These are phyloP conservation scores for Cydia pomonella DNA, from an alignment of 1,140 invertebrate genomes.

Conservation along the genomic window DNA sequence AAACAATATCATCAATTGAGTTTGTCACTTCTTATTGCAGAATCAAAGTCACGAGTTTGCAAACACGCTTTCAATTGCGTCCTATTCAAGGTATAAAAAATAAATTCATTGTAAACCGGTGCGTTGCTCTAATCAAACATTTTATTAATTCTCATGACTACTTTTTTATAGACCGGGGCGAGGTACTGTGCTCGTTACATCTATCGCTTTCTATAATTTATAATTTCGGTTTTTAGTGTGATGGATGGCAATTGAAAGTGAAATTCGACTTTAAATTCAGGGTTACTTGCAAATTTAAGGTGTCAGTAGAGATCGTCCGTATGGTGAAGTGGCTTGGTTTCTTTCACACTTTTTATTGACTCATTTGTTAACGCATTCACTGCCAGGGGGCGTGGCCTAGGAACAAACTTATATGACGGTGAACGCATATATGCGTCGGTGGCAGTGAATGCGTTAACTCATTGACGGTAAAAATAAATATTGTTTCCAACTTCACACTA, in stretches of 20 bases:
- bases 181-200: slow-evolving; percentile 10
- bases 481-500: no score
- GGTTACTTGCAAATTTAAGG: background rate
- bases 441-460: no score
- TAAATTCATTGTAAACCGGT: background rate
- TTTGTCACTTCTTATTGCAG: background rate
- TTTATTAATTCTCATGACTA: slow-evolving; percentile 27
- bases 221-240: slow-evolving; percentile 9
- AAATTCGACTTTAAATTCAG: background rate
- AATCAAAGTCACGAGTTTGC: background rate
- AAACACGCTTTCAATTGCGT: slow-evolving; percentile 15
- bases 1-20: background rate
- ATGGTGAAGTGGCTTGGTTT: no score
- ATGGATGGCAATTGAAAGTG: slow-evolving; percentile 15
- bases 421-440: no score
- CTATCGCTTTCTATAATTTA: slow-evolving; percentile 28
- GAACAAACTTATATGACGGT: no score
- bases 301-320: background rate
- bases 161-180: slow-evolving; percentile 4
- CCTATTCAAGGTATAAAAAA: slow-evolving; percentile 1
- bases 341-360: no score
- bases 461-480: no score
- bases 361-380: no score
- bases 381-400: no score
- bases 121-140: background rate